Evolutionary conservation across 53 echinoderm and acorn worm species (phyloP).

Genomic region (Crossaster papposus): DNA sequence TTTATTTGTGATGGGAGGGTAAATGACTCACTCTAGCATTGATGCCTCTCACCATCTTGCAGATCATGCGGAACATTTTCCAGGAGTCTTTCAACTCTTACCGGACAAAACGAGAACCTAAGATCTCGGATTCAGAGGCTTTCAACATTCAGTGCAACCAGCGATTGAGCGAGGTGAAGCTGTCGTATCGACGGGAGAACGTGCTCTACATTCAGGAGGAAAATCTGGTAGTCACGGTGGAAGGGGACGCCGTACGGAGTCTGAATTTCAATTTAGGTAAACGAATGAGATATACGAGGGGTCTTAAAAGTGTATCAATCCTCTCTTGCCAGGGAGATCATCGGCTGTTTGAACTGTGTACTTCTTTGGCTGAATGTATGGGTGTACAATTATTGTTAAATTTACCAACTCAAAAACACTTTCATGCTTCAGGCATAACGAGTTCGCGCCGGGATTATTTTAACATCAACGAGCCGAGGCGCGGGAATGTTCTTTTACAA

Average conservation of each 20-base stretch:
- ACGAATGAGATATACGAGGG: background rate
- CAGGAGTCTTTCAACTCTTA: constrained; percentile 97
- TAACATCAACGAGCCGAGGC: no score
- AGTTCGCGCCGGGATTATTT: no score
- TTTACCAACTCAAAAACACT: no score
- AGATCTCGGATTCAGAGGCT: constrained; percentile 84
- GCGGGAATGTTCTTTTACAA: no score
- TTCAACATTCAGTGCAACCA: constrained; percentile 82
- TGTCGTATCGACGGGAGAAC: constrained; percentile 85
- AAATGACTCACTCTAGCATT: no score
- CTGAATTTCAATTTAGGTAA: constrained; percentile 91
- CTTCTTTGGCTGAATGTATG: no score
- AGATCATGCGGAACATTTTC: constrained; percentile 97
- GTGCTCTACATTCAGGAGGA: constrained; percentile 90
- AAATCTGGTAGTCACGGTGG: constrained; percentile 86
- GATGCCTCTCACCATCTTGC: background rate
- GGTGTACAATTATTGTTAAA: no score
- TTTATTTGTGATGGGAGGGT: no score
- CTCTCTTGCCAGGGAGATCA: no score
- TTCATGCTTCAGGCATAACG: no score
- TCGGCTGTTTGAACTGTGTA: no score
- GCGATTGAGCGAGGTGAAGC: constrained; percentile 85
- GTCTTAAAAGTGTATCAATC: background rate
- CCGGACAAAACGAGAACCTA: constrained; percentile 82
- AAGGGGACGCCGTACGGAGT: constrained; percentile 92